phyloP scores from a whole-genome alignment of 2,797 vertebrate species.

The Semotilus atromaculatus region DNA sequence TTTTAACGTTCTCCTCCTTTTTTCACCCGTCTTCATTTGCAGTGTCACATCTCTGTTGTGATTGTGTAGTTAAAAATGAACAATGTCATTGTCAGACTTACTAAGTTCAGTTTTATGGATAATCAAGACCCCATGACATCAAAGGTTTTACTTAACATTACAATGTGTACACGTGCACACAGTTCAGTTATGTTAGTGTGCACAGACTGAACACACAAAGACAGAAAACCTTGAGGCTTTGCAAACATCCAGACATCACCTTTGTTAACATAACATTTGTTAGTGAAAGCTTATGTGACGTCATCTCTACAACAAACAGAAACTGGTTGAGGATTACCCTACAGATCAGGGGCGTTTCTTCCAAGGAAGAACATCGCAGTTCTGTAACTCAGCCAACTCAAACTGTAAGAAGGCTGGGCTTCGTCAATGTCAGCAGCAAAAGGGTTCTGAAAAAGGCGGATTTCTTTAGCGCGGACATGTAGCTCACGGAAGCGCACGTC shows the following conservation, averaged over 20 bases:
- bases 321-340: background rate
- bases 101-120: background rate
- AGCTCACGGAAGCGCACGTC: no score
- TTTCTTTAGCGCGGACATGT: no score
- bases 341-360: background rate
- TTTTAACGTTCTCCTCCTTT: constrained; percentile 7
- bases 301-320: constrained; percentile 16
- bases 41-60: constrained; percentile 7
- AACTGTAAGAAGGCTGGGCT: no score
- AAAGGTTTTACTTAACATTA: background rate
- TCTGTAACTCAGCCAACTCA: no score
- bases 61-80: background rate
- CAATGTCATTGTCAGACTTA: background rate
- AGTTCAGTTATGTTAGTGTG: background rate
- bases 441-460: no score
- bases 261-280: constrained; percentile 46
- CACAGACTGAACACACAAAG: background rate
- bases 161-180: background rate
- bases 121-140: background rate
- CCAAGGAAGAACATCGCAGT: no score
- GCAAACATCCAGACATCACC: constrained; percentile 22
- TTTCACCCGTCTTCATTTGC: constrained; percentile 15
- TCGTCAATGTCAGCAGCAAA: no score
- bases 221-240: constrained; percentile 17
- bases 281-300: constrained; percentile 47